A percentile compares a stretch with the other conserved stretches of the same genome.
Conservation (phyloP, 1,140 invertebrate genomes). For the Drosophila sproati region DNA sequence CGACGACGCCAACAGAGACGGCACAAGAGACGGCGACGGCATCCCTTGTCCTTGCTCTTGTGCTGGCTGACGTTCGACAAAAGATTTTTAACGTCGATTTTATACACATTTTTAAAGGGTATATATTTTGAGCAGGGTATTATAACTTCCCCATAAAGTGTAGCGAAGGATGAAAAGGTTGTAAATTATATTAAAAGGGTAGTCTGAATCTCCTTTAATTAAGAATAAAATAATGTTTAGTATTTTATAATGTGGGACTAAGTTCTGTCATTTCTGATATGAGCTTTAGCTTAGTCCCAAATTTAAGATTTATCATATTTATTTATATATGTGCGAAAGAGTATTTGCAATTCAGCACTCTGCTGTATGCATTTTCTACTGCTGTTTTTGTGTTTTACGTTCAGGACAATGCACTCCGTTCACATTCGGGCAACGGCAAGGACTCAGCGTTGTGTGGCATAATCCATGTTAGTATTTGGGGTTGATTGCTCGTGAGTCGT, state of each 20-base stretch:
- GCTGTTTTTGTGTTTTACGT: slow-evolving; percentile 13
- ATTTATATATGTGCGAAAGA: background rate
- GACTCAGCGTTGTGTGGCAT: slow-evolving; percentile 53
- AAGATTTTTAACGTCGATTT: slow-evolving; percentile 51
- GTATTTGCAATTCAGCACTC: slow-evolving; percentile 2
- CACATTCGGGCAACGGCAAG: slow-evolving; percentile 31
- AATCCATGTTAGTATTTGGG: slow-evolving; percentile 80
- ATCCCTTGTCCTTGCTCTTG: slow-evolving; percentile 46
- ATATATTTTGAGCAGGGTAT: background rate
- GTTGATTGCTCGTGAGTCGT: slow-evolving; percentile 74
- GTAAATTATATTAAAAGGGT: too few relatives aligned
- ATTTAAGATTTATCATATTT: background rate
- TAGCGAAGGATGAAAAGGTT: background rate
- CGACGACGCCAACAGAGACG: slow-evolving; percentile 14
- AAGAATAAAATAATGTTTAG: background rate
- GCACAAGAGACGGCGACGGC: slow-evolving; percentile 3
- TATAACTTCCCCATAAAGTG: too few relatives aligned
- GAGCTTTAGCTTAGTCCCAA: background rate
- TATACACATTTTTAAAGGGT: slow-evolving; percentile 8
- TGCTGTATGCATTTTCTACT: background rate
- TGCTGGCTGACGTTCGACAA: slow-evolving; percentile 24
- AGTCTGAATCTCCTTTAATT: too few relatives aligned
- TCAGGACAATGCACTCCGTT: slow-evolving; percentile 74
- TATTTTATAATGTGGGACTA: too few relatives aligned
- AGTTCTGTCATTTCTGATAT: too few relatives aligned